These are phyloP conservation scores for Anolis apletophallus DNA, from an alignment of 2,797 vertebrate genomes.

Conservation along the genomic window DNA sequence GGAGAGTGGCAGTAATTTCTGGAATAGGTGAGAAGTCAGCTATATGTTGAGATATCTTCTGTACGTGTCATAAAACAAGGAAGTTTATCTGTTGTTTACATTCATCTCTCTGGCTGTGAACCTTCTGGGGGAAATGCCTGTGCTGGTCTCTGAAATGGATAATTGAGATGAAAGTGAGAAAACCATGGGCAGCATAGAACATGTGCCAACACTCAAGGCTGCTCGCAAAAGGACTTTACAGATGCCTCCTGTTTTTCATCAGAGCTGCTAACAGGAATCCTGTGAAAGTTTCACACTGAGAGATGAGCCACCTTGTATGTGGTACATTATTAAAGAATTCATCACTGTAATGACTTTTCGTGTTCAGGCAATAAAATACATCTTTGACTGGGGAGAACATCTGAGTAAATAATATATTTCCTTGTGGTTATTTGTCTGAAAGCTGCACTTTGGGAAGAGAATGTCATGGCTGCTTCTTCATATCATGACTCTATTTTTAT, in stretches of 20 bases:
- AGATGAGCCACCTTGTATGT: constrained; percentile 9
- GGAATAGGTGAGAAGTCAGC: background rate
- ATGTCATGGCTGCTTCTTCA: background rate
- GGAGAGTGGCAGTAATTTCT: constrained; percentile 4
- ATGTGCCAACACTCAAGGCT: constrained; percentile 20
- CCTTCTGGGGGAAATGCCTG: constrained; percentile 4
- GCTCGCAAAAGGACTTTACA: constrained; percentile 15
- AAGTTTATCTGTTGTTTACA: constrained; percentile 10
- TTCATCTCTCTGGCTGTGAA: constrained; percentile 23
- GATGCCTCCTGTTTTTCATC: background rate
- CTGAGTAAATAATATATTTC: constrained; percentile 21
- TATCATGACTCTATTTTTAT: background rate
- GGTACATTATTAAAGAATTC: constrained; percentile 14
- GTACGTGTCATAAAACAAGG: background rate
- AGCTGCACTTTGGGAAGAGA: background rate
- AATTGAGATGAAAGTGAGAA: constrained; percentile 35
- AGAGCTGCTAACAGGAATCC: constrained; percentile 11
- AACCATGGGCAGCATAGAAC: constrained; percentile 11
- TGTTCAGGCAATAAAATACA: background rate
- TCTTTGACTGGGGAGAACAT: background rate
- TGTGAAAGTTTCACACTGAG: constrained; percentile 19
- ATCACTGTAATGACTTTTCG: constrained; percentile 1
- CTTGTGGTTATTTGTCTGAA: constrained; percentile 6
- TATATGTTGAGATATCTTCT: background rate
- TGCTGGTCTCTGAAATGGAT: background rate